A percentile compares a stretch with the other conserved stretches of the same genome.
These are phyloP conservation scores for Gallinago jamesoni DNA, from an alignment of 2,113 vertebrate genomes.

Conservation along the genomic window DNA sequence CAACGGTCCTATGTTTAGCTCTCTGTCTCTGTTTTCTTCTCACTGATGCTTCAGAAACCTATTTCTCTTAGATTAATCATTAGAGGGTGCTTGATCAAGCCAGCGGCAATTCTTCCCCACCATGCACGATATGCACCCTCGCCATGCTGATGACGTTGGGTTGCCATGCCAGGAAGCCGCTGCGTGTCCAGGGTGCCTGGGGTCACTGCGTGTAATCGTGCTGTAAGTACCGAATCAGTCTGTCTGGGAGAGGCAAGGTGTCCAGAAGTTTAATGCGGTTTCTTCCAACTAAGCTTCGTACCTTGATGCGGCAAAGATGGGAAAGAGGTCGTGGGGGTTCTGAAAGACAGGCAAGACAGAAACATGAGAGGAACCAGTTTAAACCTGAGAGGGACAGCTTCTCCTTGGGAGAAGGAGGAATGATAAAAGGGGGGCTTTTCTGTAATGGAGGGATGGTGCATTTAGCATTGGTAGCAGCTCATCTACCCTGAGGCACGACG, in stretches of 20 bases:
- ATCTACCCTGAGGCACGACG: background rate
- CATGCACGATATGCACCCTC: background rate
- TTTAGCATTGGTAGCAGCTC: background rate
- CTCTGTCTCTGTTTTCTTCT: background rate
- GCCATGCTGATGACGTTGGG: background rate
- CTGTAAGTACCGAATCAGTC: slow-evolving; percentile 85
- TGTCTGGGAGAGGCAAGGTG: slow-evolving; percentile 84
- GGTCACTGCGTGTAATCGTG: slow-evolving; percentile 72
- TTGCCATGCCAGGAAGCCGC: background rate
- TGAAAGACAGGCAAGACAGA: slow-evolving; percentile 55
- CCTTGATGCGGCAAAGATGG: slow-evolving; percentile 88
- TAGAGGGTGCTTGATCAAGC: background rate
- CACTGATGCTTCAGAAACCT: background rate
- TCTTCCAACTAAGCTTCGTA: slow-evolving; percentile 83
- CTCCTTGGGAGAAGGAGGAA: background rate
- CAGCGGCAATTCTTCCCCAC: background rate
- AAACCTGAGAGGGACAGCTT: background rate
- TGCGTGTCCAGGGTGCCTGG: accelerated
- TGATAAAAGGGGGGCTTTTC: background rate
- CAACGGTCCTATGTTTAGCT: background rate
- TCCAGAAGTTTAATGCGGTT: slow-evolving; percentile 80
- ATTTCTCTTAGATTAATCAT: background rate
- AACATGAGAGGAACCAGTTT: background rate
- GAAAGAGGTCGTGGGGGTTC: slow-evolving; percentile 86
- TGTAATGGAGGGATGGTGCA: background rate